These are phyloP conservation scores for Lichenostomus cassidix DNA, from an alignment of 2,113 vertebrate genomes.

Conservation along the genomic window DNA sequence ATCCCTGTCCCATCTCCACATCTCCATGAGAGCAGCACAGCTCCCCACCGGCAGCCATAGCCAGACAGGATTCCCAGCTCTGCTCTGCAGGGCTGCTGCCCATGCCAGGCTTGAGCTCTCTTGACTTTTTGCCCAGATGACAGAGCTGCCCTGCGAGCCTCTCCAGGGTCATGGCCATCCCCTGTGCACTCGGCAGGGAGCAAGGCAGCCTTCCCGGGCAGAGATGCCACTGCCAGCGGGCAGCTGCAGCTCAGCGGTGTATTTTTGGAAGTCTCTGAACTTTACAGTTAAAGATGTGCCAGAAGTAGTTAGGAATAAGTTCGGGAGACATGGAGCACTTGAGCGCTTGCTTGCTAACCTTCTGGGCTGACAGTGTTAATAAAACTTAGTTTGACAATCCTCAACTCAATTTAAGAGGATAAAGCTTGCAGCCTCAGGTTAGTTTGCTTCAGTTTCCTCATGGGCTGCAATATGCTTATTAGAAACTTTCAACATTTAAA, in stretches of 20 bases:
- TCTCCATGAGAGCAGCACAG: accelerated
- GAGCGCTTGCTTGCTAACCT: background rate
- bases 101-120: background rate
- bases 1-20: accelerated
- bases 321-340: background rate
- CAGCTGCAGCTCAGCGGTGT: background rate
- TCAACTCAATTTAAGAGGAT: background rate
- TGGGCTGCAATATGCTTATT: background rate
- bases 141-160: background rate
- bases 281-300: conserved; percentile 4
- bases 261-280: conserved; percentile 44
- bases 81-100: background rate
- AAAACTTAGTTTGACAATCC: background rate
- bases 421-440: background rate
- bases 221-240: background rate
- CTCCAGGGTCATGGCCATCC: accelerated
- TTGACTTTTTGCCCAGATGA: background rate
- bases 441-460: background rate
- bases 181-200: accelerated
- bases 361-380: background rate
- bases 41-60: accelerated
- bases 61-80: background rate
- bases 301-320: conserved; percentile 7
- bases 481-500: background rate
- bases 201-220: background rate